Evolutionary conservation across 2,113 vertebrate genomes (phyloP).

Genomic region (Alectura lathami): DNA sequence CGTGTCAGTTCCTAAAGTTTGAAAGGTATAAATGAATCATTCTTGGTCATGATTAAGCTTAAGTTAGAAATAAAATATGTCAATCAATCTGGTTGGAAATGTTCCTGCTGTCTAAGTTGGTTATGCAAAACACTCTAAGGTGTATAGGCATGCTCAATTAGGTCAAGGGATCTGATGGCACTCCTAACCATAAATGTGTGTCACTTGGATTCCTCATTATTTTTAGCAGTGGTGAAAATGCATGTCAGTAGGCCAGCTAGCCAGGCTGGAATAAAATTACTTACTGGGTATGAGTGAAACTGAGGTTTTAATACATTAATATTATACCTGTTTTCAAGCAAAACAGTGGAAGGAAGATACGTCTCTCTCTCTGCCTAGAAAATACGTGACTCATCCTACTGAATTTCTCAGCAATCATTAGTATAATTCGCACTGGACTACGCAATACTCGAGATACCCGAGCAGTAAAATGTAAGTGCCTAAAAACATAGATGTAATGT

Average conservation of each 20-base stretch:
- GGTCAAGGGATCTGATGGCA: conserved; percentile 73
- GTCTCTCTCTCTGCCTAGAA: background rate
- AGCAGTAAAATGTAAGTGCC: conserved; percentile 38
- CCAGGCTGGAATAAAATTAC: conserved; percentile 68
- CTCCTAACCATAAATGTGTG: conserved; percentile 60
- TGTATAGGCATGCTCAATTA: conserved; percentile 77
- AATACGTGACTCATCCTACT: background rate
- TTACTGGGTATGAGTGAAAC: conserved; percentile 6
- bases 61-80: conserved; percentile 81
- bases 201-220: conserved; percentile 76
- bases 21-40: conserved; percentile 71
- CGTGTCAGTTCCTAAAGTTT: conserved; percentile 45
- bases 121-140: conserved; percentile 79
- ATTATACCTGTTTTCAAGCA: conserved; percentile 55
- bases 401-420: conserved; percentile 23
- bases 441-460: background rate
- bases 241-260: conserved; percentile 61
- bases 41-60: conserved; percentile 73
- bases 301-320: background rate
- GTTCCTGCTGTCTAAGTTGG: conserved; percentile 75
- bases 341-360: conserved; percentile 12
- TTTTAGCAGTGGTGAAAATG: conserved; percentile 63
- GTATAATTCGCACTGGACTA: background rate
- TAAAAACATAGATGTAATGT: conserved; percentile 32
- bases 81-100: conserved; percentile 77